Percentiles rank a stretch among this genome's conserved stretches.
These are phyloP conservation scores for cat (Felis catus) DNA, from an alignment of 2,113 vertebrate species.

Conservation along the genomic window DNA sequence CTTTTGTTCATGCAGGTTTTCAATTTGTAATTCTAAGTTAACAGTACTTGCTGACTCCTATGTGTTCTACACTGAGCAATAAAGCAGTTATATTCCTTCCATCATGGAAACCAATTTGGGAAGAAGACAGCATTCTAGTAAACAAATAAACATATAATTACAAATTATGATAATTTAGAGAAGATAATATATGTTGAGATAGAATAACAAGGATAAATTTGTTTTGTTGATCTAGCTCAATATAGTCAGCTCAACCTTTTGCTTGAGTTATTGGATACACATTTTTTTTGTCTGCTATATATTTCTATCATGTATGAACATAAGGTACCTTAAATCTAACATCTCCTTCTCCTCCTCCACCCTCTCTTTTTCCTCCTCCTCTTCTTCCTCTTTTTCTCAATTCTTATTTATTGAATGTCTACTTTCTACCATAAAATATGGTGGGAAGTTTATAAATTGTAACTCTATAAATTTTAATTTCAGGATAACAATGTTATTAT, in stretches of 20 bases:
- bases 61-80: not conserved
- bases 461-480: not conserved
- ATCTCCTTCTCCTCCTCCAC: not conserved
- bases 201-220: not conserved
- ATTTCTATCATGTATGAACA: not conserved
- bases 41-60: not conserved
- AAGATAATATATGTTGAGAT: not conserved
- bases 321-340: not conserved
- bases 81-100: not conserved
- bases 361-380: not conserved
- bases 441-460: not conserved
- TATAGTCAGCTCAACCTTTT: not conserved
- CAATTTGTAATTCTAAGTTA: not conserved
- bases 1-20: slow-evolving; percentile 1
- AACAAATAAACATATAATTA: slow-evolving; percentile 13
- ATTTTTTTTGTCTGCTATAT: not conserved
- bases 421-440: not conserved
- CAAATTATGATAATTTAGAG: not conserved
- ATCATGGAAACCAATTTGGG: not conserved
- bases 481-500: not conserved
- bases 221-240: not conserved
- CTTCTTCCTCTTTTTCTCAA: not conserved
- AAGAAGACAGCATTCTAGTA: not conserved
- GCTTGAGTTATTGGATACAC: not conserved
- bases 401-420: not conserved